Evolutionary conservation across 2,113 vertebrate species (phyloP), one percentile per base, ranked within the genome.

Genomic region (Gasterosteus nipponicus): DNA sequence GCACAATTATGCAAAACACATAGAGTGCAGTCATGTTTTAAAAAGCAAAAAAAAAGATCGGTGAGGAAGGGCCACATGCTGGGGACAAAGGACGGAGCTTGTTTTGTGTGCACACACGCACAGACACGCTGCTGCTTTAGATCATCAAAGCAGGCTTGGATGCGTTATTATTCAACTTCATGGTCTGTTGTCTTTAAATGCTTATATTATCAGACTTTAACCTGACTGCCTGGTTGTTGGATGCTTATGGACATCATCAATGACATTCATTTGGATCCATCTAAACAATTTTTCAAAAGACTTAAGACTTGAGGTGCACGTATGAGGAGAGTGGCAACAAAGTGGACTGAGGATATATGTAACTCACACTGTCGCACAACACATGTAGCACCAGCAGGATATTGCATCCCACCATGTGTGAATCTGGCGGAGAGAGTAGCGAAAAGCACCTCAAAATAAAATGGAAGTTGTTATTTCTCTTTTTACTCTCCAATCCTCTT

Each of bases 1-100:
- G 74, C 0, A 14, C 75, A 92, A 83, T 90, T 86, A 89, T 87
- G 77, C 83, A 86, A 84, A 89, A 78, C 84, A 83, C 58, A 82
- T 61, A 39, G 61, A 74, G 80, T 68, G 73, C 75, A 84, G 71
- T 86, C 77, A 84, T 78, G 87, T 77, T 47, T 33, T n/a, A 47
- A 47, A 19, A 65, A 56, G 41, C 29, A 65, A 78, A 22, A 78
- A 63, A 62, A 57, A 38, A 62, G 67, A 71, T n/a, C 12, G 44
- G 62, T 12, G 39, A 75, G 19, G 38, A 70, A 59, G 31, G 72
- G 39, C 75, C 18, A 26, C 53, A 44, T 78, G 73, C 73, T 69
- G 33, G 77, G 59, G 56, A 72, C 53, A 77, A 73, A 77, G 61
- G 12, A n/a, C 51, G 29, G 38, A 54, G 66, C 62, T 66, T 78